Conservation (phyloP, 2,797 vertebrate genomes). For the Lepus oiostolus region DNA sequence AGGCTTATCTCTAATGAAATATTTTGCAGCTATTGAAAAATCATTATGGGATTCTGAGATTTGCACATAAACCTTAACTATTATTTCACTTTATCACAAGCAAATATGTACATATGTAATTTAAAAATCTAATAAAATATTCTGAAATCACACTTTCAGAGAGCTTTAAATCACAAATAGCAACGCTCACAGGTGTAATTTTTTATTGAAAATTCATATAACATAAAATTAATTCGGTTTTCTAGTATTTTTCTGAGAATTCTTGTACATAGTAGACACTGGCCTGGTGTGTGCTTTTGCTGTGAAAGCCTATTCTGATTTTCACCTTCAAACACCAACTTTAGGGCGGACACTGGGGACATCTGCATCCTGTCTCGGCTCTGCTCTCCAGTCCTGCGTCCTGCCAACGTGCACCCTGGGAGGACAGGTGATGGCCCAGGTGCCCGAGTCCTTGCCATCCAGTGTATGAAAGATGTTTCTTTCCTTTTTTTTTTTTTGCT, state of each 20-base stretch:
- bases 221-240: slow-evolving; percentile 42
- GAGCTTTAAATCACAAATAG: slow-evolving; percentile 36
- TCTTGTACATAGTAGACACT: neutral
- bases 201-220: slow-evolving; percentile 3
- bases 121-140: slow-evolving; percentile 43
- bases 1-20: slow-evolving; percentile 42
- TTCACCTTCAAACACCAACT: neutral
- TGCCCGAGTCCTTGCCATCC: too few species aligned
- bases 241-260: neutral
- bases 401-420: too few species aligned
- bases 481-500: too few species aligned
- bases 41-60: slow-evolving; percentile 8
- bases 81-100: slow-evolving; percentile 57
- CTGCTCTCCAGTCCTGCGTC: too few species aligned
- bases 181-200: slow-evolving; percentile 12
- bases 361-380: too few species aligned
- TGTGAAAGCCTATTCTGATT: neutral
- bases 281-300: neutral
- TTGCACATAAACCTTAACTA: slow-evolving; percentile 37
- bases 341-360: too few species aligned
- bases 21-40: slow-evolving; percentile 45
- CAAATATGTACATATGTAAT: slow-evolving; percentile 29
- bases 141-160: slow-evolving; percentile 30
- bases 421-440: too few species aligned
- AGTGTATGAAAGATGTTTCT: too few species aligned